Evolutionary conservation across 2,797 vertebrate species (phyloP).

Genomic region (Sebastes elongatus): DNA sequence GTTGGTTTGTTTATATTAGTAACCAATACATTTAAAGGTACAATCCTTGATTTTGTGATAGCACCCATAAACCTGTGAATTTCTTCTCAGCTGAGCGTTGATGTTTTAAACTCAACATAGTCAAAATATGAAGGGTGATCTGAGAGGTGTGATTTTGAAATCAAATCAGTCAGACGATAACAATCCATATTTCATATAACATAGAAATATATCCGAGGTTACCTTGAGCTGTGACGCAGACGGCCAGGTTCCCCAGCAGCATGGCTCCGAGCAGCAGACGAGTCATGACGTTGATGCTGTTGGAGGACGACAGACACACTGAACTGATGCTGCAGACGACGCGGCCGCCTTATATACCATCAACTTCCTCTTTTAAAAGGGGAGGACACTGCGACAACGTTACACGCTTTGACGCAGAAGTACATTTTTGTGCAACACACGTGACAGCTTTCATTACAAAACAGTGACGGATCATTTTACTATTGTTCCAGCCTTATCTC

Average conservation of each 20-base stretch:
- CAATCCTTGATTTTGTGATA: neutral
- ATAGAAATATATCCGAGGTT: neutral
- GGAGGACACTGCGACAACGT: neutral
- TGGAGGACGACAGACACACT: neutral
- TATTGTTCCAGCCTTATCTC: neutral
- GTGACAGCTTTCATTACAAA: neutral
- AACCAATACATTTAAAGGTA: neutral
- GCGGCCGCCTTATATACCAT: neutral
- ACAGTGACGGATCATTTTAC: neutral
- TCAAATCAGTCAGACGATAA: neutral
- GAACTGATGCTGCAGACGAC: conserved; percentile 10
- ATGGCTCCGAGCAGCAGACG: conserved; percentile 39
- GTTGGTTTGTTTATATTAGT: neutral
- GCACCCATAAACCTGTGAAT: neutral
- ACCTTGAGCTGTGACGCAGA: conserved; percentile 54
- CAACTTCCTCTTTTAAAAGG: conserved; percentile 42
- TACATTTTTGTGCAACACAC: neutral
- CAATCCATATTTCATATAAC: neutral
- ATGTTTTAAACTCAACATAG: neutral
- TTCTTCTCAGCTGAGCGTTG: neutral
- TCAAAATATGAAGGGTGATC: neutral
- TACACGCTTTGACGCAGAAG: neutral
- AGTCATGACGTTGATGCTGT: conserved; percentile 40
- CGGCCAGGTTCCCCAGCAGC: conserved; percentile 50
- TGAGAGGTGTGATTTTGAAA: neutral